Evolutionary conservation across 2,888 invertebrate genomes (phyloP).

Genomic region (Punctoribates punctum): DNA sequence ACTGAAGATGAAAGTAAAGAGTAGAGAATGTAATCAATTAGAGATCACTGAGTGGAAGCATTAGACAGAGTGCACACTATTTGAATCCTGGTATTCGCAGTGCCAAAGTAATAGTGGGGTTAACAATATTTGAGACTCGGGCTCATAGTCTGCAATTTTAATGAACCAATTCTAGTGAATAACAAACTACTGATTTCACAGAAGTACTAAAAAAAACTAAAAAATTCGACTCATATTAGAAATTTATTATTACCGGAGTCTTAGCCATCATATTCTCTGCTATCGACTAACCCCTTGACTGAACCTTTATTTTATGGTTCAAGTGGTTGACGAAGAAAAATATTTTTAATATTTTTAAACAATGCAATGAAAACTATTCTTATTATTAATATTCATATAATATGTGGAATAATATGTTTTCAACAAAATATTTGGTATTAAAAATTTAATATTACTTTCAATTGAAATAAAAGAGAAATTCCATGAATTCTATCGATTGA

Average conservation of each 20-base stretch:
- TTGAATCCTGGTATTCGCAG: no score
- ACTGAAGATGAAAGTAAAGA: conserved; percentile 14
- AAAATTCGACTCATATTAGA: neutral
- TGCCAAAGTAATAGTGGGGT: neutral
- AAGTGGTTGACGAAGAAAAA: neutral
- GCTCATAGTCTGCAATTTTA: conserved; percentile 22
- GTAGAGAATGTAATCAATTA: conserved; percentile 37
- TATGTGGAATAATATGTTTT: no score
- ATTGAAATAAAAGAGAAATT: neutral
- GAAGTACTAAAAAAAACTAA: neutral
- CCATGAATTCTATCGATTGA: neutral
- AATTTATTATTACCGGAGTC: conserved; percentile 9
- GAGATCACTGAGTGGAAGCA: conserved; percentile 36
- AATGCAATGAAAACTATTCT: neutral
- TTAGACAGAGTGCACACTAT: neutral
- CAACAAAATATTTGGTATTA: neutral
- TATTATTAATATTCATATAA: no score
- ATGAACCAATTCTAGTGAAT: conserved; percentile 35
- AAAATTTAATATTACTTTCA: neutral
- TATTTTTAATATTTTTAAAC: neutral
- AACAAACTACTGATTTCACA: neutral
- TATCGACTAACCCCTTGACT: neutral
- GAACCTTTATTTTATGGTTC: conserved; percentile 19
- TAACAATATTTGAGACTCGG: neutral
- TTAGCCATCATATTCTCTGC: neutral